These are phyloP conservation scores for Melanotus villosus DNA, from an alignment of 2,888 invertebrate genomes.

Conservation along the genomic window DNA sequence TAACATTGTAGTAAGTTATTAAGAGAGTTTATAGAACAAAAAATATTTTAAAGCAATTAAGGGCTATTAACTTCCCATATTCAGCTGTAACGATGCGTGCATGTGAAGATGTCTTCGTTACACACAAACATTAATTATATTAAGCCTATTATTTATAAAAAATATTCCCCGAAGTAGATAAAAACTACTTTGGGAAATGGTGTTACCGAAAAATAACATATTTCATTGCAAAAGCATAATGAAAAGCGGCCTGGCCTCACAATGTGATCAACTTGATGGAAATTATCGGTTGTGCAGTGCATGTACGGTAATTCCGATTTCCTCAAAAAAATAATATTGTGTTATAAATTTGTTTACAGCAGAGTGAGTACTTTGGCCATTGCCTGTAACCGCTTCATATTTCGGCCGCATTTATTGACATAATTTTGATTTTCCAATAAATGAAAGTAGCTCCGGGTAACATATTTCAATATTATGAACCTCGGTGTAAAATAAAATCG, in stretches of 20 bases:
- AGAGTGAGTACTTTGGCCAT: slow-evolving; percentile 3
- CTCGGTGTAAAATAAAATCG: too few relatives aligned
- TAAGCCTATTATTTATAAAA: not conserved
- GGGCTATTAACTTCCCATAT: slow-evolving; percentile 34
- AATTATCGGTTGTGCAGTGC: not conserved
- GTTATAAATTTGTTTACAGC: slow-evolving; percentile 26
- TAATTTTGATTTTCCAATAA: slow-evolving; percentile 23
- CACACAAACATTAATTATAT: slow-evolving; percentile 18
- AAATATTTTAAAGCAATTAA: slow-evolving; percentile 37
- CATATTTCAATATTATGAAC: slow-evolving; percentile 9
- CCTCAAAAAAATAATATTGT: slow-evolving; percentile 11
- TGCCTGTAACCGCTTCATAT: not conserved
- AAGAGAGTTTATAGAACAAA: slow-evolving; percentile 23
- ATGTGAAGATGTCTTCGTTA: slow-evolving; percentile 14
- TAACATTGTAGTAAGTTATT: slow-evolving; percentile 25
- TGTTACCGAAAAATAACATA: not conserved
- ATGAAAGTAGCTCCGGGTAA: not conserved
- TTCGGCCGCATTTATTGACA: not conserved
- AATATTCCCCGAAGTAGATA: not conserved
- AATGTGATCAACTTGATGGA: slow-evolving; percentile 9
- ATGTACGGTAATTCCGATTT: slow-evolving; percentile 11
- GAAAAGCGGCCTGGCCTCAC: not conserved
- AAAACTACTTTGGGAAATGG: not conserved
- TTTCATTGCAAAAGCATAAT: not conserved
- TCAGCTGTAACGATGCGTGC: slow-evolving; percentile 21